Base-by-base conservation (phyloP, 2,888 invertebrate genomes). In the Plebejus argus region DNA sequence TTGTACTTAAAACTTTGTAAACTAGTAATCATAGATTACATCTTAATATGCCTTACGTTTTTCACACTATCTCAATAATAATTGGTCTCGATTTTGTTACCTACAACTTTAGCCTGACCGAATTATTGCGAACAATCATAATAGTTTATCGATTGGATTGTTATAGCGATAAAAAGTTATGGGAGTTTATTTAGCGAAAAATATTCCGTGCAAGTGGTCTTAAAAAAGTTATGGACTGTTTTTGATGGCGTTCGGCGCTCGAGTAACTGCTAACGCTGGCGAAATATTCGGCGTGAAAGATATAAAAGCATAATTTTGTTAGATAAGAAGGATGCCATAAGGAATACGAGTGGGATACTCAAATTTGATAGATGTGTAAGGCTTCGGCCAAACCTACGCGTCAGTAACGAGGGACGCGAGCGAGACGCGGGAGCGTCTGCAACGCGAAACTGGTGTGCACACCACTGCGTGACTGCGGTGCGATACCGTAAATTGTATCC, bases 141-240 rank as follows among this genome's bases (percentile, higher is more conserved):
- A 15, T 66, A 28, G 18, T 18, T 5, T 1, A 66, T 28, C 23
- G 15, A 28, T 66, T 33, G 61, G 23, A 23, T 20, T 61, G 61
- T 61, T 61, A 2, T 23, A 5, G 28, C 66, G 28, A 66, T 66
- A 66, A 66, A 66, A 66, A 66, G 28, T 33, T 66, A 66, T 66
- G 66, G 28, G 15, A 15, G 66, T 66, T 66, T 66, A 66, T 66
- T 66, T 28, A 66, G 28, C 28, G 28, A 18, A 28, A 66, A 28
- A 66, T 33, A 6, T 66, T 66, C 15, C 66, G 12, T 33, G 66
- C 66, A 33, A 66, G 66, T 66, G 66, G 66, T 33, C 28, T 66
- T 66, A 66, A 66, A 61, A 66, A 66, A 15, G 66, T 66, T 66
- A 66, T 66, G 66, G 66, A 33, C 66, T 66, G 66, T 33, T 66